Conservation (phyloP, 2,113 vertebrate genomes). For the Cygnus atratus region DNA sequence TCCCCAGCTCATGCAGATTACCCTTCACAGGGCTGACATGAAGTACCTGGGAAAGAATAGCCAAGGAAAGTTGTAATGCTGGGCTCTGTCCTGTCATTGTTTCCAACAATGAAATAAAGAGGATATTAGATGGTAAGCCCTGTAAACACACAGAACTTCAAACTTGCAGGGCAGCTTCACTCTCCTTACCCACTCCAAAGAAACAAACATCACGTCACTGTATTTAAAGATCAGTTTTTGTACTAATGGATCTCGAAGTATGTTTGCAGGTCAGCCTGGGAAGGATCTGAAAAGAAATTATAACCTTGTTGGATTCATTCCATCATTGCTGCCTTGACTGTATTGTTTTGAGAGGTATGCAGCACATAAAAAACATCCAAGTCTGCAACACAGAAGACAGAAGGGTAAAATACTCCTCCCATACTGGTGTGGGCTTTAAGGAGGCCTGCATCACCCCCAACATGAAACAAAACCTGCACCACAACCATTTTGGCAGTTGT, state of each 20-base stretch:
- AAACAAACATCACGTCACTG: accelerated
- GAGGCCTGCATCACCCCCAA: neutral
- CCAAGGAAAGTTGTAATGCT: neutral
- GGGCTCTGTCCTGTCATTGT: neutral
- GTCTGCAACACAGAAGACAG: neutral
- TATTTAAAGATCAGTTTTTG: neutral
- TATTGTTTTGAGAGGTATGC: neutral
- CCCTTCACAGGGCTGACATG: neutral
- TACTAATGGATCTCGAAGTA: neutral
- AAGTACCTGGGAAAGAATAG: neutral
- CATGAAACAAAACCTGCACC: neutral
- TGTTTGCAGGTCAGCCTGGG: neutral
- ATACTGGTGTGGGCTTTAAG: neutral
- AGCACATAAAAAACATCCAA: neutral
- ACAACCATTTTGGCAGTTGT: neutral
- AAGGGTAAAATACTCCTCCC: neutral
- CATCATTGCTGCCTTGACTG: neutral
- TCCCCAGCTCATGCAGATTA: neutral
- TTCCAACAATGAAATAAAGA: neutral
- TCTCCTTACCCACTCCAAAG: neutral
- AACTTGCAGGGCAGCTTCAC: neutral
- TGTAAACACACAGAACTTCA: neutral
- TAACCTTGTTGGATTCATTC: neutral
- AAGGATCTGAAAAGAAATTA: neutral
- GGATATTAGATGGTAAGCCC: neutral